phyloP scores from a whole-genome alignment of 2,113 vertebrate species.

The Hippopotamus amphibius region DNA sequence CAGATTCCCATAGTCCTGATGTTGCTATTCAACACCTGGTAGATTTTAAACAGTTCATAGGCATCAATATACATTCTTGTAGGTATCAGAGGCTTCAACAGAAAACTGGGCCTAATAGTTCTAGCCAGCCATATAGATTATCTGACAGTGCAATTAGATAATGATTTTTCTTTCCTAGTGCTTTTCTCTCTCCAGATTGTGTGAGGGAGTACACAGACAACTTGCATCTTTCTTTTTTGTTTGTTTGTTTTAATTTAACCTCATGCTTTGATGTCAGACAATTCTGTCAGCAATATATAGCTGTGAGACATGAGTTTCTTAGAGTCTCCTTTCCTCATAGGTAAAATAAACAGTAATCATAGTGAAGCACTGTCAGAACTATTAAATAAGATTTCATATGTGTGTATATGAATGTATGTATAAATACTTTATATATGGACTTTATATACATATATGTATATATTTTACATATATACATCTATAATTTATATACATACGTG shows the following conservation, averaged over 20 bases:
- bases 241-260: slow-evolving; percentile 7
- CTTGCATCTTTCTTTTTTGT: not conserved
- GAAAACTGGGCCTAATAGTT: not conserved
- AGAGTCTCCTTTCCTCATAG: not conserved
- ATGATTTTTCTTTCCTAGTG: not conserved
- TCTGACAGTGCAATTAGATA: not conserved
- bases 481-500: not conserved
- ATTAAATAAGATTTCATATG: not conserved
- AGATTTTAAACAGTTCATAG: slow-evolving; percentile 34
- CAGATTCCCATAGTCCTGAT: not conserved
- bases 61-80: not conserved
- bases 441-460: not conserved
- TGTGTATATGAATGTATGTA: too few relatives aligned
- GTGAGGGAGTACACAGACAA: not conserved
- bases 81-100: not conserved
- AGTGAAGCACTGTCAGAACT: not conserved
- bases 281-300: not conserved
- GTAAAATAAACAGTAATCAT: slow-evolving; percentile 22
- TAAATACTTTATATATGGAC: not conserved
- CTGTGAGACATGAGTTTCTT: not conserved
- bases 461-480: not conserved
- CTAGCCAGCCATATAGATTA: not conserved
- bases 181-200: slow-evolving; percentile 6
- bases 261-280: not conserved
- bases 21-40: not conserved